A percentile compares a stretch with the other conserved stretches of the same genome.
Conservation (phyloP, 2,888 invertebrate species). For the Scelioninae gen. 1 region DNA sequence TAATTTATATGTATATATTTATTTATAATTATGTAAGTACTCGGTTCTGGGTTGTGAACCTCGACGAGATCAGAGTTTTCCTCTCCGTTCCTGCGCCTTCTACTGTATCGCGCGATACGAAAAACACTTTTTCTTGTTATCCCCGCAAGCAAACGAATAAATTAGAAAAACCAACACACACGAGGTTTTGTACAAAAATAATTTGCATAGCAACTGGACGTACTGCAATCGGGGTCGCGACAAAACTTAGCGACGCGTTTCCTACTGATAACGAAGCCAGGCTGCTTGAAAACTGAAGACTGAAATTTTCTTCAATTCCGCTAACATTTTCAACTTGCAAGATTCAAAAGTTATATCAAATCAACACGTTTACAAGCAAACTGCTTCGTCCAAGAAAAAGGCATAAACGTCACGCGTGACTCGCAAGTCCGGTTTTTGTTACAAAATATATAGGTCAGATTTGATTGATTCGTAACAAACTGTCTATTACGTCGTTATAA, state of each 20-base stretch:
- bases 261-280: too few species aligned
- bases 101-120: slow-evolving; percentile 64
- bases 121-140: neutral
- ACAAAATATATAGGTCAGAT: slow-evolving; percentile 41
- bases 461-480: slow-evolving; percentile 38
- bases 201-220: slow-evolving; percentile 64
- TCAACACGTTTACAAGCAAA: neutral
- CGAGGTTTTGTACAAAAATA: slow-evolving; percentile 65
- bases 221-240: slow-evolving; percentile 47
- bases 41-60: slow-evolving; percentile 85
- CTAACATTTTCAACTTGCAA: neutral
- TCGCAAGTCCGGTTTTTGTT: slow-evolving; percentile 17
- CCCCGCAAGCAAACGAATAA: slow-evolving; percentile 36
- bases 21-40: slow-evolving; percentile 84
- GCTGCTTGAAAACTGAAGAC: too few species aligned
- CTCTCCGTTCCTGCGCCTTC: slow-evolving; percentile 77
- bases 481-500: slow-evolving; percentile 43
- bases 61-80: slow-evolving; percentile 85
- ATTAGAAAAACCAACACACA: slow-evolving; percentile 46
- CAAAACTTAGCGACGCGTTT: slow-evolving; percentile 41
- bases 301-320: too few species aligned
- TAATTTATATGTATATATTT: slow-evolving; percentile 85
- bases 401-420: slow-evolving; percentile 38
- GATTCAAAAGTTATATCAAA: neutral
- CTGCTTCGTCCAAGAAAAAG: neutral